Evolutionary conservation across 2,888 invertebrate species (phyloP), one percentile per base, ranked within the genome.

Genomic region (Athalia rosae): DNA sequence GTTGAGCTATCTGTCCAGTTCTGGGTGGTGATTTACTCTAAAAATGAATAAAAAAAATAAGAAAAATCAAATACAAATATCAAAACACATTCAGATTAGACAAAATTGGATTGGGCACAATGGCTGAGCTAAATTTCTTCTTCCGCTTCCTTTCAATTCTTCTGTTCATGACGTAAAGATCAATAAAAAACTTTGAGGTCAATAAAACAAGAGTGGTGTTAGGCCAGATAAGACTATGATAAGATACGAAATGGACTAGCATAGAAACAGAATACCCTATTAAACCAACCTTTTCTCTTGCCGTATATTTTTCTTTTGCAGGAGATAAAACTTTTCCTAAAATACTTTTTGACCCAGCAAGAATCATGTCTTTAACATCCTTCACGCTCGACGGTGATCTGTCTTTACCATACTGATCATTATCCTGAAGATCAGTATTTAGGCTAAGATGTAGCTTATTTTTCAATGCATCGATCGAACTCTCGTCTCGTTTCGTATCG

Each of bases 301-400:
- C 84, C 78, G 85, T 87, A 79, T 92, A 91, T 87, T 94, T 94
- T 82, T 95, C 95, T 88, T 93, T 93, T 0, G 93, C 92, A 0
- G 96, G 96, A 0, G 96, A 95, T 48, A 95, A 91, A 84, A 95
- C 94, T 90, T 95, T 95, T 71, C 93, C 95, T 80, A 95, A 90
- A 83, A 95, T 91, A 87, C 92, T 93, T 89, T 95, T 94, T 6
- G 95, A 95, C 82, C 94, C 93, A 9, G 93, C 92, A 64, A 94
- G 88, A 84, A 94, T 93, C 82, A 94, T 92, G 84, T 95, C 95
- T 83, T 94, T 94, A 4, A 95, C 94, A 82, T 95, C 95, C 83
- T 93, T 93, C 47, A 94, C 93, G 76, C 92, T 91, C 1, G 92
- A 92, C 0, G 94, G 93, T 15, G 93, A 92, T 83, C 90, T 93